Evolutionary conservation across 2,888 invertebrate genomes (phyloP).

Genomic region (Trichopoda pennipes): DNA sequence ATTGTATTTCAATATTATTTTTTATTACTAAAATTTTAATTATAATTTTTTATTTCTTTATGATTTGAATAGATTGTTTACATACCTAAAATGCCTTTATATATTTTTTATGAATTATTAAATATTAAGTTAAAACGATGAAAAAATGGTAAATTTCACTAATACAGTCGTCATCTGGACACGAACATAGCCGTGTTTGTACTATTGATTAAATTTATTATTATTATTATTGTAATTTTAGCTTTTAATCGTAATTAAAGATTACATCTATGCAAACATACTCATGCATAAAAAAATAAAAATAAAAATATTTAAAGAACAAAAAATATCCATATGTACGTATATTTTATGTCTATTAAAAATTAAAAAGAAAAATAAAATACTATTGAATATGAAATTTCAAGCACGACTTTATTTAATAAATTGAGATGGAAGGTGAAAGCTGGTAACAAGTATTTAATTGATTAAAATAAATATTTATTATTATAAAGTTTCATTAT

Average conservation of each 20-base stretch:
- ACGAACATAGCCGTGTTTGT: slow-evolving; percentile 8
- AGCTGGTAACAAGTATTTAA: no score
- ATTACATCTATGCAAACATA: slow-evolving; percentile 37
- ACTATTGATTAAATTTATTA: slow-evolving; percentile 39
- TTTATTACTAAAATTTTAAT: slow-evolving; percentile 26
- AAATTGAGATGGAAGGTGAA: no score
- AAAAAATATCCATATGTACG: slow-evolving; percentile 34
- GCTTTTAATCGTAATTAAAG: slow-evolving; percentile 40
- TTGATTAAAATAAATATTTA: no score
- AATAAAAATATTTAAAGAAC: slow-evolving; percentile 41
- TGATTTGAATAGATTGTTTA: slow-evolving; percentile 9
- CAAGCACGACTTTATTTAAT: neutral
- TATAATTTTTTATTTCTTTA: slow-evolving; percentile 16
- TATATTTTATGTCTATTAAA: slow-evolving; percentile 63
- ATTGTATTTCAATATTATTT: slow-evolving; percentile 36
- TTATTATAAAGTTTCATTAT: no score
- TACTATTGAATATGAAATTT: slow-evolving; percentile 53
- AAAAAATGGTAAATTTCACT: slow-evolving; percentile 18
- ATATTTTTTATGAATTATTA: slow-evolving; percentile 42
- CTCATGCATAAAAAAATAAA: slow-evolving; percentile 52
- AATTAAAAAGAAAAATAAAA: slow-evolving; percentile 54
- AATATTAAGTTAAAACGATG: slow-evolving; percentile 26
- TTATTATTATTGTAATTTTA: slow-evolving; percentile 37
- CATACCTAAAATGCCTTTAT: slow-evolving; percentile 31
- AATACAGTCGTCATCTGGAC: slow-evolving; percentile 41